Evolutionary conservation across 2,888 invertebrate genomes (phyloP).

Genomic region (Zaprionus bogoriensis): DNA sequence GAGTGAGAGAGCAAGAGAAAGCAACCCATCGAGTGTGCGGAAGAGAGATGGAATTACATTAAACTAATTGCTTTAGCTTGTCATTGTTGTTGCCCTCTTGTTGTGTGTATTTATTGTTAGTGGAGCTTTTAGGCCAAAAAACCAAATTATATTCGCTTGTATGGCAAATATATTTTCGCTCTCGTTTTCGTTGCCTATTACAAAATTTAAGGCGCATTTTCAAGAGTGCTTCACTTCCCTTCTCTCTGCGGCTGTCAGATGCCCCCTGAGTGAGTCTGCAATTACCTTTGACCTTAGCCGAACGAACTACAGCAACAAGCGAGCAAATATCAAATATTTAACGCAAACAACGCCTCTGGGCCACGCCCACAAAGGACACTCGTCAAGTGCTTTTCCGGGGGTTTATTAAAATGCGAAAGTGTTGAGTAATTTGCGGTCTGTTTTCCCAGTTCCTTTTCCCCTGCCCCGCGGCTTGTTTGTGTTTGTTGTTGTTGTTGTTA

Average conservation of each 20-base stretch:
- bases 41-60: conserved; percentile 59
- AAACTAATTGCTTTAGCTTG: conserved; percentile 77
- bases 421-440: conserved; percentile 58
- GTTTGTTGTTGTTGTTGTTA: neutral
- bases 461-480: neutral
- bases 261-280: conserved; percentile 23
- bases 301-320: neutral
- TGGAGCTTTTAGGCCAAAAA: conserved; percentile 51
- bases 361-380: conserved; percentile 27
- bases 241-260: no score
- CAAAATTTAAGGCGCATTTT: conserved; percentile 37
- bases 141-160: conserved; percentile 70
- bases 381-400: conserved; percentile 27
- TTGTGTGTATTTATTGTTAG: conserved; percentile 48
- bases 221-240: no score
- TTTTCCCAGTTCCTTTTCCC: neutral
- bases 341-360: conserved; percentile 14
- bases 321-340: conserved; percentile 54
- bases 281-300: conserved; percentile 52
- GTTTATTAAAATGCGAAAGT: conserved; percentile 51
- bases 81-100: conserved; percentile 56
- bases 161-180: conserved; percentile 39
- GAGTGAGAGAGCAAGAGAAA: neutral
- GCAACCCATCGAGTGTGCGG: neutral
- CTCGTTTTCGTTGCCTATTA: conserved; percentile 23